Evolutionary conservation across 1,140 invertebrate genomes (phyloP).

Genomic region (Aphelinus certus): DNA sequence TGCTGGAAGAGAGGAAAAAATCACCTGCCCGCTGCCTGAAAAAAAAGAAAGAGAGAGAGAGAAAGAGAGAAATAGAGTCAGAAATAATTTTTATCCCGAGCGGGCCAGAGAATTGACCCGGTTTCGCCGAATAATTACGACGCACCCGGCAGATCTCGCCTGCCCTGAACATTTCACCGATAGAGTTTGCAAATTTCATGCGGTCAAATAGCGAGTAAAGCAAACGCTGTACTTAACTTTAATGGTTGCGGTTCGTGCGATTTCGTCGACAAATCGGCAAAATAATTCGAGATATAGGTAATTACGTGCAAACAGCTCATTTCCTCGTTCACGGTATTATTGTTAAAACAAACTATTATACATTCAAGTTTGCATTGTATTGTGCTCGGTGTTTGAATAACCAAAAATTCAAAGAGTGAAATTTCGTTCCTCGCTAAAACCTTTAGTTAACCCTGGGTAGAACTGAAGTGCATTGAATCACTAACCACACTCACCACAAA

Average conservation of each 20-base stretch:
- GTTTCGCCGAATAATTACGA: constrained; percentile 25
- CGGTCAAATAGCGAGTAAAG: constrained; percentile 18
- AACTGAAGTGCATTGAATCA: too few species aligned
- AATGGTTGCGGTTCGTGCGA: constrained; percentile 1
- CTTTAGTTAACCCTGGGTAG: too few species aligned
- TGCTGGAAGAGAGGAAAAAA: background rate
- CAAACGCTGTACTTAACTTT: constrained; percentile 21
- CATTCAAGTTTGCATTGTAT: too few species aligned
- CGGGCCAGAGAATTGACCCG: background rate
- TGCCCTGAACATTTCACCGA: constrained; percentile 11
- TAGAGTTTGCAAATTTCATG: constrained; percentile 33
- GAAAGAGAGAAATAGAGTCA: constrained; percentile 5
- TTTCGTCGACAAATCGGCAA: constrained; percentile 18
- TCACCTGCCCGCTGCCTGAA: background rate
- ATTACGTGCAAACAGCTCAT: background rate
- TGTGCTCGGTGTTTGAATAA: too few species aligned
- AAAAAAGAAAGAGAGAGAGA: background rate
- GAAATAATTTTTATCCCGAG: constrained; percentile 17
- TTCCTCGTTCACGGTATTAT: too few species aligned
- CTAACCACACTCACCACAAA: too few species aligned
- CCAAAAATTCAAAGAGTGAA: too few species aligned
- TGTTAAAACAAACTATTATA: too few species aligned
- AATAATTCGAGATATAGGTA: constrained; percentile 7
- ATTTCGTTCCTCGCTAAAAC: too few species aligned
- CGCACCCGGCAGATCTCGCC: background rate